Evolutionary conservation across 2,888 invertebrate genomes (phyloP).

Genomic region (Masnerella sp.): DNA sequence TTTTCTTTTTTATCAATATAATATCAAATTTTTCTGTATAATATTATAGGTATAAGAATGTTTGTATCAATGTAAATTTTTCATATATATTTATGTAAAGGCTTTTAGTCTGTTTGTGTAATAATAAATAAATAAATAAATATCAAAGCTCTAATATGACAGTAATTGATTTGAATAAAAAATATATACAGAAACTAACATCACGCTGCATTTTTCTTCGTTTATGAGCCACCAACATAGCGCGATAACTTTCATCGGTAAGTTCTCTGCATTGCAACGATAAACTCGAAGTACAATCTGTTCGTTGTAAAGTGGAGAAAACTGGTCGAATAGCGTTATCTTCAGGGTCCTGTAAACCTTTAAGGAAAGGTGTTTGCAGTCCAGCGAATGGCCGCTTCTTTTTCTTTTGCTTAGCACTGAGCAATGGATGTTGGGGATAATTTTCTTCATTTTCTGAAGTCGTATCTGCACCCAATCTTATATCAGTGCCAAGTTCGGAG

Average conservation of each 20-base stretch:
- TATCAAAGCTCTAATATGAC: no score
- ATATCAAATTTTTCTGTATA: no score
- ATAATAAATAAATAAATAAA: no score
- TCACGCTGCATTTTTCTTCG: constrained; percentile 84
- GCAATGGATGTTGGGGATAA: constrained; percentile 68
- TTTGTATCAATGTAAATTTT: no score
- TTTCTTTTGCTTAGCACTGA: constrained; percentile 69
- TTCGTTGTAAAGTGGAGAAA: constrained; percentile 73
- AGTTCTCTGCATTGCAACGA: constrained; percentile 78
- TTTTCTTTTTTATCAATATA: no score
- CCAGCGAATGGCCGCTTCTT: constrained; percentile 66
- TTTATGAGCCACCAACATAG: constrained; percentile 85
- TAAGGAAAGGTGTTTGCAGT: constrained; percentile 66
- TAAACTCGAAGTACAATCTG: constrained; percentile 68
- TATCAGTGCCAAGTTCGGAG: constrained; percentile 70
- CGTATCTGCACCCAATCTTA: constrained; percentile 69
- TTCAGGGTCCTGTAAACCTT: constrained; percentile 69
- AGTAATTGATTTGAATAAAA: no score
- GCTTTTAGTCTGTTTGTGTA: no score
- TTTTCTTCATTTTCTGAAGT: constrained; percentile 76
- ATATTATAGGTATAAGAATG: no score
- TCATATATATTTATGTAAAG: no score
- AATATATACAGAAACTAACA: no score
- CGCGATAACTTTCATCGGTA: constrained; percentile 83
- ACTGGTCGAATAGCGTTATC: constrained; percentile 74